Conservation (phyloP, 2,113 vertebrate genomes). For the Neomonachus schauinslandi region DNA sequence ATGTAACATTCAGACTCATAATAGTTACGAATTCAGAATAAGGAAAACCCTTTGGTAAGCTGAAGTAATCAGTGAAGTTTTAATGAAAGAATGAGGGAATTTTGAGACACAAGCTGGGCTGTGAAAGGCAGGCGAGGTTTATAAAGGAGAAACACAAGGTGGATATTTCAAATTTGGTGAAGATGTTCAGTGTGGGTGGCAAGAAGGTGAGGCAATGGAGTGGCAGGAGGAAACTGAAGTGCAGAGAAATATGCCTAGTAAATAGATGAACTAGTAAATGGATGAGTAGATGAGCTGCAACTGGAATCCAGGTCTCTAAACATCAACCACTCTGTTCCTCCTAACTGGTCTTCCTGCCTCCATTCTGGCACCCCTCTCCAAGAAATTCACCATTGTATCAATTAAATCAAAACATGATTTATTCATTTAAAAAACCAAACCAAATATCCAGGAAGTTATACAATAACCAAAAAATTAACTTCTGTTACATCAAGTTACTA, state of each 20-base stretch:
- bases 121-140: not conserved
- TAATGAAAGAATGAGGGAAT: not conserved
- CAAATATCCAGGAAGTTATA: not conserved
- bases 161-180: not conserved
- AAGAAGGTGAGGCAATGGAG: not conserved
- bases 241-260: not conserved
- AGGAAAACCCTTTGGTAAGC: slow-evolving; percentile 7
- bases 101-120: not conserved
- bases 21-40: not conserved
- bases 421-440: slow-evolving; percentile 22
- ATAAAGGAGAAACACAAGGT: not conserved
- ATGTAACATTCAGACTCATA: not conserved
- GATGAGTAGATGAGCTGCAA: not conserved
- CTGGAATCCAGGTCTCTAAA: not conserved
- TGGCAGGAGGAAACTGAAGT: not conserved
- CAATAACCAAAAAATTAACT: slow-evolving; percentile 38
- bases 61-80: not conserved
- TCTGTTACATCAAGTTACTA: slow-evolving; percentile 26
- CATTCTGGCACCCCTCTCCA: not conserved
- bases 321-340: not conserved
- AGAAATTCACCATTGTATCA: slow-evolving; percentile 5
- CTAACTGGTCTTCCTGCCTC: not conserved
- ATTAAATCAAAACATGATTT: slow-evolving; percentile 41
- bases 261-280: not conserved
- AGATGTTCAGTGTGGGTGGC: not conserved